Evolutionary conservation across 2,888 invertebrate species (phyloP), one percentile per base, ranked within the genome.

Genomic region (Tolmerus cingulatus): DNA sequence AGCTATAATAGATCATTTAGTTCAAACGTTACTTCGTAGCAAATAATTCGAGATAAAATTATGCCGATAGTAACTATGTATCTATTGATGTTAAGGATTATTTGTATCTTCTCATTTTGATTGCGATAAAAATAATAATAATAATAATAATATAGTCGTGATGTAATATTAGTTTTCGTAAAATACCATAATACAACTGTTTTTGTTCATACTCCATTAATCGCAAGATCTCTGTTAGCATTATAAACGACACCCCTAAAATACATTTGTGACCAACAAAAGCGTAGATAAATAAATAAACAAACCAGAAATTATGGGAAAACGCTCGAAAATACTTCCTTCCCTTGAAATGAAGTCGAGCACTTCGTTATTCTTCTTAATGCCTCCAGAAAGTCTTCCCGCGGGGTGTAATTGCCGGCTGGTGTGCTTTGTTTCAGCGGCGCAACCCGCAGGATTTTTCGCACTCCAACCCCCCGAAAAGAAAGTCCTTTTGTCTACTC

Each of bases 261-360:
- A 43, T 43, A 40, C 78, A 43, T 78, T 78, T 43, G 23, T 23
- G 43, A 43, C 78, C n/a, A 78, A 78, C 78, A 78, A 78, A 78
- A n/a, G 40, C 46, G 34, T 1, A 76, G 76, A 76, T 76, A 76
- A 76, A 76, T 78, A 78, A 78, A 78, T 78, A 78, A 78, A 78
- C 43, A 78, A 78, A 78, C 78, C 37, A 78, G 78, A 78, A 78
- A 78, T 78, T 43, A 78, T 78, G 78, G 43, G 23, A 78, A 37
- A 19, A 4, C 78, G 43, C 46, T 12, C n/a, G 78, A 43, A 78
- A 78, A 43, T 78, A 43, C 78, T 43, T 78, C 78, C 78, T 78
- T 78, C 78, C 78, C 43, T 14, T 14, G 78, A 40, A 78, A 78
- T 78, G 78, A 43, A 78, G 78, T 78, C 78, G 43, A 78, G 78